These are phyloP conservation scores for Slavum lentiscoides DNA, from an alignment of 2,888 invertebrate species.

Conservation along the genomic window DNA sequence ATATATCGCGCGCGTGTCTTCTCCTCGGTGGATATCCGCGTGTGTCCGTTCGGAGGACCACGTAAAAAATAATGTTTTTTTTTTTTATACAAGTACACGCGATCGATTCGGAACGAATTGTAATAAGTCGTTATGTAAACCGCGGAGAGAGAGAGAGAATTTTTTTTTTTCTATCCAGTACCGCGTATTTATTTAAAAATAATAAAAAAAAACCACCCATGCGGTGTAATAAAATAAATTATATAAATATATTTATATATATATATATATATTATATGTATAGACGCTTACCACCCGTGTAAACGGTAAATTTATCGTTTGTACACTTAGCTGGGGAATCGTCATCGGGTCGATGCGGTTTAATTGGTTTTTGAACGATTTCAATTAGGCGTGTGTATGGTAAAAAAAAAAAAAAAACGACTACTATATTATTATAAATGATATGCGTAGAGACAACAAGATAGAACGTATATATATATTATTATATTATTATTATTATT, in stretches of 20 bases:
- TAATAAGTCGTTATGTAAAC: neutral
- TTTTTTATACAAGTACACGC: too few species aligned
- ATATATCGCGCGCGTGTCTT: too few species aligned
- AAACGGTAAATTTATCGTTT: constrained; percentile 23
- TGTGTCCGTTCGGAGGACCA: neutral
- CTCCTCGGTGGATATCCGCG: neutral
- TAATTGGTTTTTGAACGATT: constrained; percentile 44
- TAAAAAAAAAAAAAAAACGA: neutral
- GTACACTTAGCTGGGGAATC: neutral
- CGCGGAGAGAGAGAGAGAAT: neutral
- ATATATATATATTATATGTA: too few species aligned
- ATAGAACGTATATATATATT: neutral
- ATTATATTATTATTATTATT: too few species aligned
- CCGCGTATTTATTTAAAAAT: constrained; percentile 4
- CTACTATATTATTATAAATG: neutral
- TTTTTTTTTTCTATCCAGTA: constrained; percentile 13
- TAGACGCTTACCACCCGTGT: neutral
- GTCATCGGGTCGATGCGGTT: neutral
- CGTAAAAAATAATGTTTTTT: too few species aligned
- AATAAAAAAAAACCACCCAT: constrained; percentile 5
- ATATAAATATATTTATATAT: neutral
- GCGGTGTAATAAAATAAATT: neutral
- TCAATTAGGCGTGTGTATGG: constrained; percentile 6
- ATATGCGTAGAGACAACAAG: neutral
- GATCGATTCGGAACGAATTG: constrained; percentile 11